Evolutionary conservation across 1,140 invertebrate genomes (phyloP), one percentile per base, ranked within the genome.

Genomic region (Forficula auricularia): DNA sequence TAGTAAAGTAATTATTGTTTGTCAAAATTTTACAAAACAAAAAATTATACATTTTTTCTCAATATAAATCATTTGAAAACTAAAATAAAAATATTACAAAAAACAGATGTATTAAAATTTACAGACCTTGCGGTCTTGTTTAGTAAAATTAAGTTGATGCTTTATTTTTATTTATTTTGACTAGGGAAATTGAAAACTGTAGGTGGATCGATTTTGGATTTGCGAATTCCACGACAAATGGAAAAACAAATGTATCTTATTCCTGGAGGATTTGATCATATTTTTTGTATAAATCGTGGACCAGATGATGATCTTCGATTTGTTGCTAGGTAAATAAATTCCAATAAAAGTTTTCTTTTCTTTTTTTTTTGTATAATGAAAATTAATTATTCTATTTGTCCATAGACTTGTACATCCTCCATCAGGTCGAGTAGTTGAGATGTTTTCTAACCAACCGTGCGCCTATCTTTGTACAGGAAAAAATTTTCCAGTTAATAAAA

Each of bases 401-500:
- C n/a, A 13, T 15, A 62, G 62, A 33, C 52, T 66, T 7, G 50
- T 52, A 34, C 58, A 68, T 48, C 51, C 55, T 7, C 36, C 37
- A 2, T 59, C 49, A 52, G 67, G 68, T 10, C 50, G 67, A 14
- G 51, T 42, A 1, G 40, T 74, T 44, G 61, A 70, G 45, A 54
- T 71, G 3, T 58, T 52, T 20, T 65, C 66, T 9, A 65, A 65
- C 37, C 66, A 72, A 44, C 68, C 68, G 3, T 70, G 67, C 20
- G 47, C 74, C n/a, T 67, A 72, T 46, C 61, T 76, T 43, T 75
- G 75, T 52, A 71, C 72, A 3, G 57, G 57, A 2, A 66, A 68
- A 48, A 70, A 60, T 46, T 47, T 75, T 3, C 60, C 59, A 2
- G 48, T 40, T 20, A 50, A 55, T 19, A 42, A 12, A n/a, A 7